These are phyloP conservation scores for Zaprionus capensis DNA, from an alignment of 1,140 invertebrate genomes.

Conservation along the genomic window DNA sequence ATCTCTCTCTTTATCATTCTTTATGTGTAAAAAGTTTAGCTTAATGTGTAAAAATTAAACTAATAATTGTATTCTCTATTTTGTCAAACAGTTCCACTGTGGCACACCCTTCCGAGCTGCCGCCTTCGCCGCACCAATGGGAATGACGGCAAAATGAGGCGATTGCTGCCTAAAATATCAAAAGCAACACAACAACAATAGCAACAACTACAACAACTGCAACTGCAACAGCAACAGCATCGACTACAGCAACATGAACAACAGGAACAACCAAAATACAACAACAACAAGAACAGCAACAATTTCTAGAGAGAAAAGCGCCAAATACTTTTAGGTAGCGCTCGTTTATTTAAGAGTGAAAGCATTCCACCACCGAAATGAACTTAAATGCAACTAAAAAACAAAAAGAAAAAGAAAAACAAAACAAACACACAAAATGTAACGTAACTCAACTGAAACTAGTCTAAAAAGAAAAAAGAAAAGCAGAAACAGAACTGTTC, in stretches of 20 bases:
- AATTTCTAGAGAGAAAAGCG: slow-evolving; percentile 37
- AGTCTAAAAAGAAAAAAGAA: slow-evolving; percentile 61
- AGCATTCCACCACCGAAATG: slow-evolving; percentile 79
- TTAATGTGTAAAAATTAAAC: neutral
- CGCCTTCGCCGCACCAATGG: slow-evolving; percentile 98
- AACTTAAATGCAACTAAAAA: slow-evolving; percentile 50
- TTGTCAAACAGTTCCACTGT: slow-evolving; percentile 91
- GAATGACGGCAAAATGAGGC: slow-evolving; percentile 89
- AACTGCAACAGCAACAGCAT: slow-evolving; percentile 41
- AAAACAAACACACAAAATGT: slow-evolving; percentile 57
- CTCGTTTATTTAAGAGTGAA: slow-evolving; percentile 55
- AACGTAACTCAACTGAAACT: slow-evolving; percentile 80
- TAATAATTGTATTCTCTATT: slow-evolving; percentile 14
- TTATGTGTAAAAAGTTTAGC: neutral
- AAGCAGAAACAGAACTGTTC: slow-evolving; percentile 20
- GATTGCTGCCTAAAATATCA: slow-evolving; percentile 84
- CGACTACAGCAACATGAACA: slow-evolving; percentile 20
- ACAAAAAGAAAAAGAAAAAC: slow-evolving; percentile 40
- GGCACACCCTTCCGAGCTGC: slow-evolving; percentile 98
- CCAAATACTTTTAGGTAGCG: slow-evolving; percentile 52
- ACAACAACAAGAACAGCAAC: slow-evolving; percentile 13
- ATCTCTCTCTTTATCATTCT: slow-evolving; percentile 4
- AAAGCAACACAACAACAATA: slow-evolving; percentile 63
- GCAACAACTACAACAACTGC: slow-evolving; percentile 19
- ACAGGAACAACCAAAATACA: slow-evolving; percentile 22